phyloP scores from a whole-genome alignment of 2,113 vertebrate genomes.

The Pteronura brasiliensis region DNA sequence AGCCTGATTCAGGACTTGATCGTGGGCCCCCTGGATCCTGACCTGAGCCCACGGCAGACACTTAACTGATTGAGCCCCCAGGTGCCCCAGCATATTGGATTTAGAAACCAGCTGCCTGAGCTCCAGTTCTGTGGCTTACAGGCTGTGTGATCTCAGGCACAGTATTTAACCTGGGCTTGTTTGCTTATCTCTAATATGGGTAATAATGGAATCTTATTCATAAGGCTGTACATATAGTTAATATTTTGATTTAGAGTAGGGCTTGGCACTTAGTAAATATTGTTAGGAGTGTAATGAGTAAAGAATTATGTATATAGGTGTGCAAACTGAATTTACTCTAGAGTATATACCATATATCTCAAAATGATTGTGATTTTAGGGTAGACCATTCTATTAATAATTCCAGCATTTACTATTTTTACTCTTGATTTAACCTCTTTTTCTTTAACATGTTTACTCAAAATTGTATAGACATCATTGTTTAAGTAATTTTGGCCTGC shows the following conservation, averaged over 20 bases:
- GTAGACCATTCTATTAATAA: background rate
- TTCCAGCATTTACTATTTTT: background rate
- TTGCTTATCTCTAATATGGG: background rate
- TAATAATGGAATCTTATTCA: background rate
- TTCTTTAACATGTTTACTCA: background rate
- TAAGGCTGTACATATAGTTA: background rate
- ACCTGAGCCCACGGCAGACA: background rate
- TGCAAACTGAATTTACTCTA: background rate
- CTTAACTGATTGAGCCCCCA: background rate
- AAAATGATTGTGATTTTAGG: background rate
- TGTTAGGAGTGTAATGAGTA: background rate
- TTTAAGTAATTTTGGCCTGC: background rate
- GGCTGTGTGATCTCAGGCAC: background rate
- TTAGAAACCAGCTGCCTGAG: background rate
- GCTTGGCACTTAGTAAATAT: background rate
- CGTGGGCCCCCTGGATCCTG: background rate
- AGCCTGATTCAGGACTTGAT: background rate
- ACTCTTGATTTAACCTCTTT: background rate
- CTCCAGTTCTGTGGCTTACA: background rate
- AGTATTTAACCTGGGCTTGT: background rate
- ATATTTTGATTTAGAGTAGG: background rate
- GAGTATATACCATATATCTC: background rate
- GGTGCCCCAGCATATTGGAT: background rate
- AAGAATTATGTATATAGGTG: background rate
- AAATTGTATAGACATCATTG: background rate